Evolutionary conservation across 2,797 vertebrate species (phyloP).

Genomic region (Catostomus latipinnis): DNA sequence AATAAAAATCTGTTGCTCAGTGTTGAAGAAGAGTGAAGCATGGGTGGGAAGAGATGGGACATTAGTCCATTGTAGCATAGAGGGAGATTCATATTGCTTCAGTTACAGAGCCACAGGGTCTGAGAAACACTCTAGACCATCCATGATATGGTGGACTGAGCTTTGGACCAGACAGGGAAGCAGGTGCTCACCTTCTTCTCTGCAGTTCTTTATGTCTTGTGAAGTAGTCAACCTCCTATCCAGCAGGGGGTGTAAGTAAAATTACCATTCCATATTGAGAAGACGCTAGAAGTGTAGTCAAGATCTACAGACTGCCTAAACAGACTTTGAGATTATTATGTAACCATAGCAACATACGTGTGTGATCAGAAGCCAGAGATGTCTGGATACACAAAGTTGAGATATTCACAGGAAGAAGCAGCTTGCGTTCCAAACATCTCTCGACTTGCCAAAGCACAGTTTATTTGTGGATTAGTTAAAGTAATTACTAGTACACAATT

Average conservation of each 20-base stretch:
- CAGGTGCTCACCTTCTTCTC: constrained; percentile 35
- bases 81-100: constrained; percentile 24
- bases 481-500: constrained; percentile 2
- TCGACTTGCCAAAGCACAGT: constrained; percentile 32
- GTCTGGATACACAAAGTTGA: constrained; percentile 26
- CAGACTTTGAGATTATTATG: constrained; percentile 49
- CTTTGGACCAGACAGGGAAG: constrained; percentile 51
- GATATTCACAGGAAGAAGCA: neutral
- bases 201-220: constrained; percentile 57
- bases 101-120: constrained; percentile 21
- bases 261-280: constrained; percentile 36
- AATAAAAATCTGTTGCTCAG: constrained; percentile 46
- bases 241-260: constrained; percentile 50
- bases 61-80: constrained; percentile 34
- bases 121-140: constrained; percentile 37
- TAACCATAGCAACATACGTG: constrained; percentile 5
- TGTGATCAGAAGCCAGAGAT: constrained; percentile 40
- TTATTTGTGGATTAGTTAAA: constrained; percentile 25
- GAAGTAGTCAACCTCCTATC: constrained; percentile 57
- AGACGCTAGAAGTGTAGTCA: constrained; percentile 55
- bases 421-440: constrained; percentile 34
- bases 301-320: constrained; percentile 48
- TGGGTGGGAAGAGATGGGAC: constrained; percentile 40
- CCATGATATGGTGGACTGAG: constrained; percentile 54
- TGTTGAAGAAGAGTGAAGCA: constrained; percentile 53